Base-by-base conservation (phyloP, 2,113 vertebrate species). In the rat (Rattus norvegicus) region DNA sequence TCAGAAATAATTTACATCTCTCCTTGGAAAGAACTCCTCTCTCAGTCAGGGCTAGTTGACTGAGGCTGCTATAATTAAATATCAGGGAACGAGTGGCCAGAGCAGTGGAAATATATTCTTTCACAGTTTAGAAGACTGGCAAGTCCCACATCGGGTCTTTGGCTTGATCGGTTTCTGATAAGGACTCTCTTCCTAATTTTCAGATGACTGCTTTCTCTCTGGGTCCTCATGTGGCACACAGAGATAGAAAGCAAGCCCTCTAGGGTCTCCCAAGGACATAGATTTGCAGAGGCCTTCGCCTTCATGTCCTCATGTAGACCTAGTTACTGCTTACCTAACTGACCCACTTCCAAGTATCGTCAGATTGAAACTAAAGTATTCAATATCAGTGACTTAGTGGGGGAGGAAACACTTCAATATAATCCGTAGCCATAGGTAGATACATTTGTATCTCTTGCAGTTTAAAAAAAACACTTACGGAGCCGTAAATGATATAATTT, bases 51-150 rank as follows among this genome's bases (percentile, higher is more conserved):
- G 7, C 83, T 67, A 80, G 72, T 61, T 30, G 9, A 28, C 22
- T 95, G 20, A n/a, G 70, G 22, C 17, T 95, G 19, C 26, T 47
- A 56, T 89, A 92, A 96, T n/a, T 93, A 86, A 93, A 92, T 56
- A 52, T 11, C 28, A 13, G 12, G 76, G 49, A 80, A 13, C 30
- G 2, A 39, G 30, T 65, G 49, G 19, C 9, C 89, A 59, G 47
- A 87, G 36, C 52, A n/a, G 47, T 59, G 90, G 65, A 43, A 67
- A 80, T 54, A 30, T 75, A 88, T 91, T 94, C 24, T 93, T 72
- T 93, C 36, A 36, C 2, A 84, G 83, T 80, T 85, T 36, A 89
- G 47, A 56, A 88, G 39, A 19, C 19, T 93, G 33, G 65, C 11
- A 93, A 65, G 79, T 76, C 75, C n/a, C 54, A 90, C 84, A 61